These are phyloP conservation scores for Falco peregrinus DNA, from an alignment of 2,797 vertebrate genomes.

Conservation along the genomic window DNA sequence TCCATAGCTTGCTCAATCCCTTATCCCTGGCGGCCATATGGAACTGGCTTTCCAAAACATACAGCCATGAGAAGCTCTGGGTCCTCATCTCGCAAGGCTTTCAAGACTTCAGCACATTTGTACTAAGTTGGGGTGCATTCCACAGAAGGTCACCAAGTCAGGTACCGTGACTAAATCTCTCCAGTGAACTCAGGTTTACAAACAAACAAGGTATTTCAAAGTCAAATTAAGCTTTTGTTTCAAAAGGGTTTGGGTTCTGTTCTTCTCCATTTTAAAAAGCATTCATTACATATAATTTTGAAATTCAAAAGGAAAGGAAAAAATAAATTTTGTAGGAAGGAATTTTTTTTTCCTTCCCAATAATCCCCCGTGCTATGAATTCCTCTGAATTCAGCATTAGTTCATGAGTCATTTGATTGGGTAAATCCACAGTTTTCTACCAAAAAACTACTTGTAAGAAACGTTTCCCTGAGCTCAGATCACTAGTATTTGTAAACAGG, in stretches of 20 bases:
- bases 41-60: neutral
- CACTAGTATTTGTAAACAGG: neutral
- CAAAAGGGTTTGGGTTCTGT: neutral
- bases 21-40: neutral
- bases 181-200: neutral
- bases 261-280: neutral
- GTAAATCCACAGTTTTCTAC: neutral
- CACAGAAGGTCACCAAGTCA: neutral
- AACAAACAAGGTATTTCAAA: neutral
- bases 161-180: rapidly evolving
- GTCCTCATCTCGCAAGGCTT: neutral
- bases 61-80: neutral
- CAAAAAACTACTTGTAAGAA: neutral
- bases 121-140: neutral
- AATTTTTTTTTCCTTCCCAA: neutral
- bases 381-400: neutral
- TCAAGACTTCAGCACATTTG: neutral
- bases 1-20: neutral
- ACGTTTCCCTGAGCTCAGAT: neutral
- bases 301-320: neutral
- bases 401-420: neutral
- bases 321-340: neutral
- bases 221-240: neutral
- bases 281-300: neutral
- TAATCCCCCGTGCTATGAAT: neutral